A percentile compares a stretch with the other conserved stretches of the same genome.
Evolutionary conservation across 2,113 vertebrate species (phyloP).

Genomic region (Sylvietta virens): DNA sequence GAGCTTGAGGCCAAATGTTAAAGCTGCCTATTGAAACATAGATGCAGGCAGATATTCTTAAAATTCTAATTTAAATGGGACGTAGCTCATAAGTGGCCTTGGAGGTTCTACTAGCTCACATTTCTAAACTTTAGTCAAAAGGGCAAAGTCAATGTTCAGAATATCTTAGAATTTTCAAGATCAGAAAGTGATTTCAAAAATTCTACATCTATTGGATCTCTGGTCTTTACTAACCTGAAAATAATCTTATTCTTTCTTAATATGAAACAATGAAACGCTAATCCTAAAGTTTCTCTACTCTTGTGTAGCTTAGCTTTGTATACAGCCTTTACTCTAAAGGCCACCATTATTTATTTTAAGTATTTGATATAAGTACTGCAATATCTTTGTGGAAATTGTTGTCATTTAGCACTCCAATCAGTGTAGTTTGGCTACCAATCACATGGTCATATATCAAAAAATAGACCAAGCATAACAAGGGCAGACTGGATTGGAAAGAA

Average conservation of each 20-base stretch:
- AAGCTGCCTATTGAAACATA: background rate
- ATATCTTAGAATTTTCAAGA: background rate
- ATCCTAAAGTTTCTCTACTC: background rate
- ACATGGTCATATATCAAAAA: background rate
- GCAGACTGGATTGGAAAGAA: background rate
- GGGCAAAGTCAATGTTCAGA: background rate
- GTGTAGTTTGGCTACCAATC: background rate
- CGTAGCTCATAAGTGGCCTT: background rate
- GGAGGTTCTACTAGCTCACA: background rate
- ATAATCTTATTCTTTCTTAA: background rate
- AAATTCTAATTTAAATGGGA: background rate
- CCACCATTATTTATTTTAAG: background rate
- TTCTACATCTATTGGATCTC: background rate
- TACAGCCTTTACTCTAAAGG: background rate
- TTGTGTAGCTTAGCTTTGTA: background rate
- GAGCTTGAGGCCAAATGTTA: background rate
- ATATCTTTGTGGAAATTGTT: background rate
- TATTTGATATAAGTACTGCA: background rate
- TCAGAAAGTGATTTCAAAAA: background rate
- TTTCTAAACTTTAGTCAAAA: background rate
- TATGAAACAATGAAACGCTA: background rate
- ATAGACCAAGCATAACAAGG: background rate
- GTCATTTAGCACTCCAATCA: background rate
- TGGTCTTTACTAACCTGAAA: background rate
- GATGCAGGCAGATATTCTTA: background rate